Percentiles rank a stretch among this genome's conserved stretches.
These are phyloP conservation scores for Platycheirus rosarum DNA, from an alignment of 2,888 invertebrate genomes.

Conservation along the genomic window DNA sequence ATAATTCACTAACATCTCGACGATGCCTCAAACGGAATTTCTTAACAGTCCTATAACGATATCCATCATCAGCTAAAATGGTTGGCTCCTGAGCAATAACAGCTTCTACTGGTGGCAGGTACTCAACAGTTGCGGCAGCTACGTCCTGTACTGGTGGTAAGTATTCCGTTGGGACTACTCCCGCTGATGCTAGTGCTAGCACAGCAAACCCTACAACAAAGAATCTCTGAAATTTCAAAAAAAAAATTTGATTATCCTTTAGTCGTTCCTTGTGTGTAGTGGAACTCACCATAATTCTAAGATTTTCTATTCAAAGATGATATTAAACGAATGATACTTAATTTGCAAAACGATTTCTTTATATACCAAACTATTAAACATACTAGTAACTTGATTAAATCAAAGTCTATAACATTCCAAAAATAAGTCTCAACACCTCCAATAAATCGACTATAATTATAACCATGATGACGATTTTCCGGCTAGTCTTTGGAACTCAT, in stretches of 20 bases:
- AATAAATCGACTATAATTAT: no score
- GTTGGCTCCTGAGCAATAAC: constrained; percentile 61
- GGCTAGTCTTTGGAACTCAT: no score
- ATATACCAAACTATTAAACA: background rate
- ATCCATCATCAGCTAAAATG: constrained; percentile 78
- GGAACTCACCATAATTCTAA: constrained; percentile 59
- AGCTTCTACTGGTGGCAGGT: constrained; percentile 59
- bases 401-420: constrained; percentile 7
- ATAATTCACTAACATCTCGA: constrained; percentile 77
- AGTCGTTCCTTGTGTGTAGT: background rate
- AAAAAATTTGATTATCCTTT: background rate
- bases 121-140: constrained; percentile 50
- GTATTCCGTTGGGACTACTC: constrained; percentile 42
- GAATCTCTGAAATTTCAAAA: constrained; percentile 46
- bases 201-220: constrained; percentile 52
- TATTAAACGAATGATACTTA: constrained; percentile 56
- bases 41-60: constrained; percentile 80
- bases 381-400: background rate
- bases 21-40: constrained; percentile 77
- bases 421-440: constrained; percentile 1
- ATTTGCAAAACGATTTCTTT: background rate
- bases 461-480: no score
- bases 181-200: constrained; percentile 50
- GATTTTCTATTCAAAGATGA: constrained; percentile 46
- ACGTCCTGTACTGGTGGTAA: constrained; percentile 55